These are phyloP conservation scores for Ptychodera flava DNA, from an alignment of 35 echinoderm and acorn worm species.

Conservation along the genomic window DNA sequence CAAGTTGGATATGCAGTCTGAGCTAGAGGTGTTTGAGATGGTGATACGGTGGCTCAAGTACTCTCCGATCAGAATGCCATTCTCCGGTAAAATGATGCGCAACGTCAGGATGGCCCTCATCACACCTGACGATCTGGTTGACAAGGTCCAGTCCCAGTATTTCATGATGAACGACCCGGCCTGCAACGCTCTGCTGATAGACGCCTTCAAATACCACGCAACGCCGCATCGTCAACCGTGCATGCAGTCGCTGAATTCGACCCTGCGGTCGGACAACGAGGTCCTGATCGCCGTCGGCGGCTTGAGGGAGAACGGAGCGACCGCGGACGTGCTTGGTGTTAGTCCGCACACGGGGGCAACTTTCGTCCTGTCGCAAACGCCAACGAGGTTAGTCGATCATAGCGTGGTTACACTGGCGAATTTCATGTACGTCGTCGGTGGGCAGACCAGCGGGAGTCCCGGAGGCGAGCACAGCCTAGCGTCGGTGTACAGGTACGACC, in stretches of 20 bases:
- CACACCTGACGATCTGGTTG: not conserved
- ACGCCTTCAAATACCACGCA: not conserved
- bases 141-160: not conserved
- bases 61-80: not conserved
- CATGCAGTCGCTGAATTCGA: not conserved
- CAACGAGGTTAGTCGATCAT: slow-evolving; percentile 56
- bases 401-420: slow-evolving; percentile 33
- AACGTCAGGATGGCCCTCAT: slow-evolving; percentile 3
- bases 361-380: slow-evolving; percentile 29
- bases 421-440: slow-evolving; percentile 76
- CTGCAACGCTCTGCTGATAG: not conserved
- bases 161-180: not conserved
- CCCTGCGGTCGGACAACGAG: not conserved
- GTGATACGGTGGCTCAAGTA: not conserved
- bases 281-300: not conserved
- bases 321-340: slow-evolving; percentile 21
- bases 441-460: slow-evolving; percentile 58
- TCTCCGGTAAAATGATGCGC: not conserved
- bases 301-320: not conserved
- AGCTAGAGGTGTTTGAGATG: not conserved
- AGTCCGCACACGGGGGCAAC: slow-evolving; percentile 32
- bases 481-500: slow-evolving; percentile 73
- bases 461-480: slow-evolving; percentile 69
- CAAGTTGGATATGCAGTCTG: not conserved
- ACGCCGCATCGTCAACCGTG: not conserved